phyloP scores from a whole-genome alignment of 2,113 vertebrate genomes.

The Cyphomyrus discorhynchus region DNA sequence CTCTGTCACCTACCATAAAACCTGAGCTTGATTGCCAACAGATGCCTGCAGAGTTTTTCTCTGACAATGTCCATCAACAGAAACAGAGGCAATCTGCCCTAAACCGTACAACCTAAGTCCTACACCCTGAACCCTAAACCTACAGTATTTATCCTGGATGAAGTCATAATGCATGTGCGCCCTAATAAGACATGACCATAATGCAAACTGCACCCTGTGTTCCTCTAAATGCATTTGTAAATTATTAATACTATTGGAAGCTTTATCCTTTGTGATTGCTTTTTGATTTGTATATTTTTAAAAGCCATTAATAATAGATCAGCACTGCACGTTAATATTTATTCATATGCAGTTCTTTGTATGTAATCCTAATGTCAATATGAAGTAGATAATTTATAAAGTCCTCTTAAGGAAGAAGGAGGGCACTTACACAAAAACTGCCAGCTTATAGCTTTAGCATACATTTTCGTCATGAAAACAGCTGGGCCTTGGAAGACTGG shows the following conservation, averaged over 20 bases:
- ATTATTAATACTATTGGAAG: conserved; percentile 9
- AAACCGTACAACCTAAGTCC: neutral
- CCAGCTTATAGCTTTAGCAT: neutral
- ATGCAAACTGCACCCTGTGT: neutral
- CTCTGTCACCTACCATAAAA: neutral
- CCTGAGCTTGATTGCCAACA: neutral
- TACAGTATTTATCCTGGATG: neutral
- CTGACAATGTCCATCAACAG: neutral
- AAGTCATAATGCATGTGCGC: neutral
- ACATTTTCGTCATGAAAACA: neutral
- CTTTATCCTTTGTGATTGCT: neutral
- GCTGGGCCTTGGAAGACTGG: neutral
- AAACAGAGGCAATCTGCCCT: neutral
- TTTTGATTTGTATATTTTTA: conserved; percentile 3
- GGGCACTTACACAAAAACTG: neutral
- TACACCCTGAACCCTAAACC: neutral
- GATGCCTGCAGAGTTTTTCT: neutral
- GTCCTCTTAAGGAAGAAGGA: neutral
- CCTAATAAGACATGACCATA: neutral
- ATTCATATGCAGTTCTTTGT: neutral
- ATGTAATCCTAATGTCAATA: neutral
- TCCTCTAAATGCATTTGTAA: neutral
- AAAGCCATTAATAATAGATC: neutral
- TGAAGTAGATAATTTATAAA: neutral
- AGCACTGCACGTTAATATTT: conserved; percentile 1